Conservation (phyloP, 2,888 invertebrate genomes). For the Lepidochrysops patricia region DNA sequence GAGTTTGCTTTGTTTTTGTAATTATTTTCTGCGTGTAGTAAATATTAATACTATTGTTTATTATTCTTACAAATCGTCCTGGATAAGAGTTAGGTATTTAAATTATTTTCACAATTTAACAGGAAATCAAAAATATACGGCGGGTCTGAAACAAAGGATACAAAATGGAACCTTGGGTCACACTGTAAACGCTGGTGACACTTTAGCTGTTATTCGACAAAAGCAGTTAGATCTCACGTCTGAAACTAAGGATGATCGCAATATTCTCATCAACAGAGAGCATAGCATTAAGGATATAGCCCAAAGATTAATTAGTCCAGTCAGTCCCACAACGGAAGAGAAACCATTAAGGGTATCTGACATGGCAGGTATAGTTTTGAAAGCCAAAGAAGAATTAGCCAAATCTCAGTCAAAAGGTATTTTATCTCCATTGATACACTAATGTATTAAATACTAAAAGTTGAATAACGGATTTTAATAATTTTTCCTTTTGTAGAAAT, state of each 20-base stretch:
- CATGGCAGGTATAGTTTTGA: slow-evolving; percentile 92
- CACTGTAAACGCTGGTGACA: slow-evolving; percentile 62
- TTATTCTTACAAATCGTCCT: background rate
- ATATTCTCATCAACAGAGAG: slow-evolving; percentile 83
- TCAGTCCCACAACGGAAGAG: slow-evolving; percentile 72
- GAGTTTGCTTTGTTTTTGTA: slow-evolving; percentile 6
- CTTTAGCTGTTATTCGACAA: slow-evolving; percentile 56
- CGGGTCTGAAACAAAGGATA: slow-evolving; percentile 74
- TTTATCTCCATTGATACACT: background rate
- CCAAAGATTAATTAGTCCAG: slow-evolving; percentile 85
- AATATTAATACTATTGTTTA: background rate
- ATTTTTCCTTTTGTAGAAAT: slow-evolving; percentile 67
- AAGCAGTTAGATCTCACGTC: slow-evolving; percentile 75
- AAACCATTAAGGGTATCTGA: slow-evolving; percentile 82
- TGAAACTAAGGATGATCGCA: slow-evolving; percentile 74
- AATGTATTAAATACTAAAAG: background rate
- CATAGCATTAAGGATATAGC: slow-evolving; percentile 92
- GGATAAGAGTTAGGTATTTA: no score
- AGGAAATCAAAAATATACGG: slow-evolving; percentile 75
- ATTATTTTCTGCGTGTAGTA: background rate
- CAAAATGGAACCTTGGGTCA: slow-evolving; percentile 74
- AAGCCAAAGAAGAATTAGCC: slow-evolving; percentile 93
- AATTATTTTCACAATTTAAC: slow-evolving; percentile 19
- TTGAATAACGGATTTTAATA: no score
- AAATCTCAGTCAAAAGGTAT: slow-evolving; percentile 87